A percentile compares a stretch with the other conserved stretches of the same genome.
phyloP scores from a whole-genome alignment of 92 coral and sea anemone genomes.

The Epizoanthus ramosus region DNA sequence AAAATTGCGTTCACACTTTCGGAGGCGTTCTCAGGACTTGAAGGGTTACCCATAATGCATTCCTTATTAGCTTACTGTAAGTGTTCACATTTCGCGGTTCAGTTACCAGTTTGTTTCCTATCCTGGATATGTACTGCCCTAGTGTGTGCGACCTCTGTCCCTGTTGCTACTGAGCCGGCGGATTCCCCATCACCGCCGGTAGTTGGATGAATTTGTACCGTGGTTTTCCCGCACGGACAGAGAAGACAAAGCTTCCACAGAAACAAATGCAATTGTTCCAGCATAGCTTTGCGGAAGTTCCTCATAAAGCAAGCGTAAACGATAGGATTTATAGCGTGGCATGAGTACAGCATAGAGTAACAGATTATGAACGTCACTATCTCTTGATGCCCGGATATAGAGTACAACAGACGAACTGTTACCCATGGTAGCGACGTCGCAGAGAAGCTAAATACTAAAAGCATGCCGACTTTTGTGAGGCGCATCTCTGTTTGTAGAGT shows the following conservation, averaged over 20 bases:
- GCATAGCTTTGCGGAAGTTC: constrained; percentile 51
- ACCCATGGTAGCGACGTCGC: constrained; percentile 61
- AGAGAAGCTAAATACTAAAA: constrained; percentile 36
- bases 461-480: constrained; percentile 42
- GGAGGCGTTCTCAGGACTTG: no score
- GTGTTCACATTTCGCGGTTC: no score
- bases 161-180: not conserved
- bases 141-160: not conserved
- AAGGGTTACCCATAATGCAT: no score
- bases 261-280: not conserved
- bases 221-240: not conserved
- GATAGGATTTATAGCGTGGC: constrained; percentile 57
- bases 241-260: constrained; percentile 7
- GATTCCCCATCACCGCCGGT: not conserved
- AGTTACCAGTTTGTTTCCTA: no score
- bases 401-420: constrained; percentile 40
- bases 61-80: no score
- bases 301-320: constrained; percentile 52
- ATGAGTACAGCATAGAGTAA: constrained; percentile 38
- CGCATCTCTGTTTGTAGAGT: constrained; percentile 52
- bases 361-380: constrained; percentile 37
- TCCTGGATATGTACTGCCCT: not conserved
- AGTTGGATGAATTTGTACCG: not conserved
- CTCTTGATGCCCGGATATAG: constrained; percentile 55
- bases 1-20: no score